Evolutionary conservation across 1,140 invertebrate genomes (phyloP).

Genomic region (Zaprionus tsacasi): DNA sequence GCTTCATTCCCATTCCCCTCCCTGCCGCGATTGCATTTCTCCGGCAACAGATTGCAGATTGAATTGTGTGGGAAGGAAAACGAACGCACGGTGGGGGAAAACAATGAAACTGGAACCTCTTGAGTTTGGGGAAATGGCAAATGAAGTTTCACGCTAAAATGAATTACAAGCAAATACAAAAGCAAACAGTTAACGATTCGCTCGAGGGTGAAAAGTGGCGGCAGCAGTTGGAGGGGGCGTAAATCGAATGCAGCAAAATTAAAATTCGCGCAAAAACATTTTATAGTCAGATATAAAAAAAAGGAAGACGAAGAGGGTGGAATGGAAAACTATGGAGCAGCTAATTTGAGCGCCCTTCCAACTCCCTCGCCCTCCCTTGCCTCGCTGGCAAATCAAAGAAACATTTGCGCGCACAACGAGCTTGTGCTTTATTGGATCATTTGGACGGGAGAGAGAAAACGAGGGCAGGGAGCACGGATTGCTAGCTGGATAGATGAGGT

Average conservation of each 20-base stretch:
- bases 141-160: conserved; percentile 73
- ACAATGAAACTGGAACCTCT: conserved; percentile 28
- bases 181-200: conserved; percentile 65
- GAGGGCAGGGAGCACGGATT: neutral
- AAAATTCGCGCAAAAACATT: conserved; percentile 75
- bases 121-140: conserved; percentile 33
- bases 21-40: conserved; percentile 67
- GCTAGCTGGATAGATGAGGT: neutral
- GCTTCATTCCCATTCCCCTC: conserved; percentile 29
- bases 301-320: conserved; percentile 9
- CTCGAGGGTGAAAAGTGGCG: conserved; percentile 34
- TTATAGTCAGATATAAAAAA: conserved; percentile 73
- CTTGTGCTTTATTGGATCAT: conserved; percentile 74
- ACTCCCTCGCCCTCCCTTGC: neutral
- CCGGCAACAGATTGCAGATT: conserved; percentile 44
- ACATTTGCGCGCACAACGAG: conserved; percentile 61
- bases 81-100: neutral
- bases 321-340: conserved; percentile 54
- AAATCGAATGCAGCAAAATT: conserved; percentile 53
- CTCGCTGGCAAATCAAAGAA: conserved; percentile 71
- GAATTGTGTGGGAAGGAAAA: conserved; percentile 35
- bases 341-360: conserved; percentile 64
- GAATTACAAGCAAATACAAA: conserved; percentile 67
- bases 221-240: conserved; percentile 12
- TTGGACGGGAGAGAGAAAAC: conserved; percentile 24